Percentiles rank a stretch among this genome's conserved stretches.
phyloP scores from a whole-genome alignment of 2,113 vertebrate genomes.

The Maylandia zebra region DNA sequence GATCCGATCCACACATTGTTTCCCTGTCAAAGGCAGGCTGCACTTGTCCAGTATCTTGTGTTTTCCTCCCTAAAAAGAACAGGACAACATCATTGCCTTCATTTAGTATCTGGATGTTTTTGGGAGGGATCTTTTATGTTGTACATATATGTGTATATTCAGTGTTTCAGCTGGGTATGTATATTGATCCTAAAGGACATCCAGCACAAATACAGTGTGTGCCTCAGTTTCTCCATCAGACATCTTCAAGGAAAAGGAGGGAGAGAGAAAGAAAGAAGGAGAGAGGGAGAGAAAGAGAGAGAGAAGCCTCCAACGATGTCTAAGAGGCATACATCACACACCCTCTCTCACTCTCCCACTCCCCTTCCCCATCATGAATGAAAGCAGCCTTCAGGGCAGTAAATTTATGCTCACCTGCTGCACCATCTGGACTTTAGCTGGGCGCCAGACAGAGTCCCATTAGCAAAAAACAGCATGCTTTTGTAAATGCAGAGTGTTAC shows the following conservation, averaged over 20 bases:
- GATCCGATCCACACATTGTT: constrained; percentile 91
- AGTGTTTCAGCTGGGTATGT: not conserved
- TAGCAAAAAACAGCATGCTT: constrained; percentile 34
- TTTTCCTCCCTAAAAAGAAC: constrained; percentile 78
- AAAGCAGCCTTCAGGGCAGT: constrained; percentile 24
- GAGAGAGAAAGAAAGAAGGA: not conserved
- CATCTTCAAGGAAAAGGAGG: not conserved
- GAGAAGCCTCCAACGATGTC: not conserved
- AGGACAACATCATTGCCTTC: not conserved
- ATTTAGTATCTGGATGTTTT: not conserved
- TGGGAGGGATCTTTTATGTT: not conserved
- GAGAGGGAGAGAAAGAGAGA: not conserved
- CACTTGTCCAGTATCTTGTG: constrained; percentile 96
- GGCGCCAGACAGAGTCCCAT: constrained; percentile 39
- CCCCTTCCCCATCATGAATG: constrained; percentile 17
- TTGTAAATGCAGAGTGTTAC: constrained; percentile 28
- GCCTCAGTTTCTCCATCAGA: not conserved
- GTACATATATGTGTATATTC: not conserved
- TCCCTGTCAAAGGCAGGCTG: constrained; percentile 88
- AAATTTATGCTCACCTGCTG: constrained; percentile 57
- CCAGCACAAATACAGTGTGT: not conserved
- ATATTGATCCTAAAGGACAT: not conserved
- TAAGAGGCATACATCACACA: not conserved
- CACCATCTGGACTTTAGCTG: constrained; percentile 57
- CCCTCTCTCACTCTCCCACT: not conserved